Evolutionary conservation across 2,888 invertebrate genomes (phyloP).

Genomic region (Buathra laborator): DNA sequence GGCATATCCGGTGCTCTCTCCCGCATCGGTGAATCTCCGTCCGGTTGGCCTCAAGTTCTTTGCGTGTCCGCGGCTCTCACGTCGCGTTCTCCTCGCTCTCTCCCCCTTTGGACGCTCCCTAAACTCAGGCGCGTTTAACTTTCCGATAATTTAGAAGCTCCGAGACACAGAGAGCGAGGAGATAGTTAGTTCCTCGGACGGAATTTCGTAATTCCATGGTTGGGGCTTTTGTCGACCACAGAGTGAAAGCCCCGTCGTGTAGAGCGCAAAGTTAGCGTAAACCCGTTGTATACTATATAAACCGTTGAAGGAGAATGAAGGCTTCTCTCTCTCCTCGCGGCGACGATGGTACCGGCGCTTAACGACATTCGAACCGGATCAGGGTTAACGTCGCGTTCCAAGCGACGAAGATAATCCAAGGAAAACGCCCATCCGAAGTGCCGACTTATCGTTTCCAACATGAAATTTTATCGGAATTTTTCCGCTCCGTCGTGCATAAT

Average conservation of each 20-base stretch:
- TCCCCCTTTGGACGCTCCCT: not conserved
- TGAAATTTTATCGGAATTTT: conserved; percentile 40
- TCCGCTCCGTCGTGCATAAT: not conserved
- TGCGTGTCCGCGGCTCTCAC: conserved; percentile 15
- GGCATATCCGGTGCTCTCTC: conserved; percentile 60
- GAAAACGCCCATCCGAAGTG: conserved; percentile 18
- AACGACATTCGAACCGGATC: conserved; percentile 58
- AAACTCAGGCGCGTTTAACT: conserved; percentile 63
- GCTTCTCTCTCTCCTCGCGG: conserved; percentile 16
- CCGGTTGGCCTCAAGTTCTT: conserved; percentile 43
- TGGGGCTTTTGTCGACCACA: conserved; percentile 54
- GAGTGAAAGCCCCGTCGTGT: conserved; percentile 47
- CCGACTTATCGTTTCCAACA: conserved; percentile 5
- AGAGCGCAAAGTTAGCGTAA: conserved; percentile 61
- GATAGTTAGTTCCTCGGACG: conserved; percentile 42
- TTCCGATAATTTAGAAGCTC: conserved; percentile 65
- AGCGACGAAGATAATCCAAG: conserved; percentile 26
- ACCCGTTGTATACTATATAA: conserved; percentile 37
- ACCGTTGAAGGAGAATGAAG: conserved; percentile 2
- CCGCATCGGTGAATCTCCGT: conserved; percentile 54
- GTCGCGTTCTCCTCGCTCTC: conserved; percentile 15
- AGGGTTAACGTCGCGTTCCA: conserved; percentile 26
- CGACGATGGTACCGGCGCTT: conserved; percentile 35
- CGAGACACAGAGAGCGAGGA: conserved; percentile 23
- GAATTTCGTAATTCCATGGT: conserved; percentile 67